Conservation (phyloP, 2,113 vertebrate genomes). For the Pyxicephalus adspersus region DNA sequence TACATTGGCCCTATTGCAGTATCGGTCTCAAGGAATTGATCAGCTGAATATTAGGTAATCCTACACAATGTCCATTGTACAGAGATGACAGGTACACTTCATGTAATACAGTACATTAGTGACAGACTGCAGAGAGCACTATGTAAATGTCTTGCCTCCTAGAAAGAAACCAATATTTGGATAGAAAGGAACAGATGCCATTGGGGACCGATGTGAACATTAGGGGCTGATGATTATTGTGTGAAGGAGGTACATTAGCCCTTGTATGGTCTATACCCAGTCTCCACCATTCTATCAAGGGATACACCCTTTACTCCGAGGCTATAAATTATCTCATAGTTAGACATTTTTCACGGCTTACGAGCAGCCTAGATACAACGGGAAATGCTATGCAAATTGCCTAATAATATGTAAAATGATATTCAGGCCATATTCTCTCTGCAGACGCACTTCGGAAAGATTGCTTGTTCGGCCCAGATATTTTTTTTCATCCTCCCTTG, state of each 20-base stretch:
- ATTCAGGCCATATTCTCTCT: conserved; percentile 6
- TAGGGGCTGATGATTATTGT: conserved; percentile 38
- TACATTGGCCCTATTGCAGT: too few species aligned
- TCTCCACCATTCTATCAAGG: conserved; percentile 41
- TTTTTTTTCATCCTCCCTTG: conserved; percentile 12
- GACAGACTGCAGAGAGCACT: neutral
- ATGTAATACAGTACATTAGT: neutral
- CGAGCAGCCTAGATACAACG: conserved; percentile 39
- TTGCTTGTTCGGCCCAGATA: conserved; percentile 7
- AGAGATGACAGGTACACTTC: too few species aligned
- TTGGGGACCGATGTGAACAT: conserved; percentile 22
- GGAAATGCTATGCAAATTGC: conserved; percentile 49
- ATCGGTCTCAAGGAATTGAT: too few species aligned
- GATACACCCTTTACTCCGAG: conserved; percentile 50
- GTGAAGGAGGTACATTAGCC: conserved; percentile 2
- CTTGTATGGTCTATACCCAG: conserved; percentile 7
- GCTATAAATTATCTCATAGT: conserved; percentile 51
- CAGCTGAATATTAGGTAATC: too few species aligned
- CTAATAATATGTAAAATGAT: conserved; percentile 38
- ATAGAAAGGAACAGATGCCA: conserved; percentile 17
- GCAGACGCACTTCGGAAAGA: conserved; percentile 15
- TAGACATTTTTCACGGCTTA: conserved; percentile 39
- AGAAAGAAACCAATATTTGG: conserved; percentile 13
- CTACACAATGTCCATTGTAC: too few species aligned
- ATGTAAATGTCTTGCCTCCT: neutral